A percentile compares a stretch with the other conserved stretches of the same genome.
Evolutionary conservation across 2,888 invertebrate genomes (phyloP).

Genomic region (Alviniconcha strummeri): DNA sequence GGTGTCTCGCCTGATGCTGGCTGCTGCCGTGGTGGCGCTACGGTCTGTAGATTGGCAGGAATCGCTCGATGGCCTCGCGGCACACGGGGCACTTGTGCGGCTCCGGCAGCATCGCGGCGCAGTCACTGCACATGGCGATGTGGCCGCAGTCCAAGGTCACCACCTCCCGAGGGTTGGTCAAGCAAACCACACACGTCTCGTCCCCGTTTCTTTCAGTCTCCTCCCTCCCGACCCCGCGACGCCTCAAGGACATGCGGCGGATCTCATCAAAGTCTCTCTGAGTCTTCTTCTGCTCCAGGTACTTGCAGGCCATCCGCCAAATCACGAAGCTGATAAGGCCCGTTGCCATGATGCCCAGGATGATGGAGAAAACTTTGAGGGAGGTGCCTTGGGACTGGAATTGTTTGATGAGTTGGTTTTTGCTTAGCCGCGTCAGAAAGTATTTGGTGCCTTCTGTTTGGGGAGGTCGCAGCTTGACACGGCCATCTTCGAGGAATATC

Average conservation of each 20-base stretch:
- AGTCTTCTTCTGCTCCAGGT: slow-evolving; percentile 39
- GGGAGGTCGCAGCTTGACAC: slow-evolving; percentile 83
- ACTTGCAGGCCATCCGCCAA: slow-evolving; percentile 74
- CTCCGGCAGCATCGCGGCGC: slow-evolving; percentile 81
- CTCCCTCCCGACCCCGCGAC: slow-evolving; percentile 2
- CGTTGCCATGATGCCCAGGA: slow-evolving; percentile 78
- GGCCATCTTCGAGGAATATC: slow-evolving; percentile 79
- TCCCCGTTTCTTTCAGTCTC: slow-evolving; percentile 50
- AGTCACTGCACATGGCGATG: slow-evolving; percentile 91
- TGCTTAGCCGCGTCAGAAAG: slow-evolving; percentile 87
- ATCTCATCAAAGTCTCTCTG: slow-evolving; percentile 44
- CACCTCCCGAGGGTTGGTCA: slow-evolving; percentile 89
- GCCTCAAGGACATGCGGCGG: slow-evolving; percentile 26
- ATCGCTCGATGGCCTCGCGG: slow-evolving; percentile 81
- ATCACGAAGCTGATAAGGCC: slow-evolving; percentile 76
- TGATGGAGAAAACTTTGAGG: slow-evolving; percentile 76
- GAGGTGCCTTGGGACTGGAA: slow-evolving; percentile 81
- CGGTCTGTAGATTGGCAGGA: slow-evolving; percentile 77
- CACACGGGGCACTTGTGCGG: slow-evolving; percentile 86
- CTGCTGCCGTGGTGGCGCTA: slow-evolving; percentile 30
- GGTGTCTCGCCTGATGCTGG: neutral
- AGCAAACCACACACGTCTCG: slow-evolving; percentile 89
- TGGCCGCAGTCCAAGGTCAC: slow-evolving; percentile 92
- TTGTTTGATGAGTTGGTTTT: slow-evolving; percentile 83
- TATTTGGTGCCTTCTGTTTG: slow-evolving; percentile 80